Percentiles rank a stretch among this genome's conserved stretches.
Evolutionary conservation across 2,888 invertebrate genomes (phyloP).

Genomic region (Agonopterix alstromeriana): DNA sequence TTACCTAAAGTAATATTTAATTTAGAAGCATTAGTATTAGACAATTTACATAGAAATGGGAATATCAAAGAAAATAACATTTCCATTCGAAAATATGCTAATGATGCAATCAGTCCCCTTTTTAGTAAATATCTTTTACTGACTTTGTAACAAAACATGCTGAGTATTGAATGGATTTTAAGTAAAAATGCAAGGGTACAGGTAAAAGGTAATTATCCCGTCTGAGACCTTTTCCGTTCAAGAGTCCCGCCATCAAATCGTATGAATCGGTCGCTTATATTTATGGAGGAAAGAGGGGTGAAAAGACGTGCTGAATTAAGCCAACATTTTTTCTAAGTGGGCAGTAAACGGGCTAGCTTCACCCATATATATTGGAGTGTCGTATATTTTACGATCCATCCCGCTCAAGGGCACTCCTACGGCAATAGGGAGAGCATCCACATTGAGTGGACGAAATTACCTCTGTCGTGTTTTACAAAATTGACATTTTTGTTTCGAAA

Average conservation of each 20-base stretch:
- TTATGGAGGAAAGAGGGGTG: conserved; percentile 43
- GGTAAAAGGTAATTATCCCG: conserved; percentile 55
- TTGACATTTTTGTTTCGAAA: conserved; percentile 15
- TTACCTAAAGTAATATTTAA: conserved; percentile 15
- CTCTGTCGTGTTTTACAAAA: conserved; percentile 51
- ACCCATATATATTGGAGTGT: conserved; percentile 66
- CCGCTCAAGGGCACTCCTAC: conserved; percentile 53
- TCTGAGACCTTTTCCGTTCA: conserved; percentile 36
- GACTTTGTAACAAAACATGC: conserved; percentile 22
- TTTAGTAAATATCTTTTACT: conserved; percentile 25
- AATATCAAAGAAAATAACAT: conserved; percentile 38
- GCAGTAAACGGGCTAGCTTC: conserved; percentile 61
- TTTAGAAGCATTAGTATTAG: conserved; percentile 29
- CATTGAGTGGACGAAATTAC: conserved; percentile 64
- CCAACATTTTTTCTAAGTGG: conserved; percentile 73
- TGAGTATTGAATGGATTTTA: conserved; percentile 12
- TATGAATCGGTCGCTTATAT: conserved; percentile 59
- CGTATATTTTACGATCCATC: conserved; percentile 72
- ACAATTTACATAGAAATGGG: conserved; percentile 33
- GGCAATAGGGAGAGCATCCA: conserved; percentile 46
- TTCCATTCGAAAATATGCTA: conserved; percentile 39
- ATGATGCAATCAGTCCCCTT: conserved; percentile 29
- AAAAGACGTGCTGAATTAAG: conserved; percentile 67
- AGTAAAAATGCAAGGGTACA: conserved; percentile 16
- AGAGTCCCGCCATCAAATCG: conserved; percentile 57